Conservation (phyloP, 2,113 vertebrate species). For the Camelus dromedarius region DNA sequence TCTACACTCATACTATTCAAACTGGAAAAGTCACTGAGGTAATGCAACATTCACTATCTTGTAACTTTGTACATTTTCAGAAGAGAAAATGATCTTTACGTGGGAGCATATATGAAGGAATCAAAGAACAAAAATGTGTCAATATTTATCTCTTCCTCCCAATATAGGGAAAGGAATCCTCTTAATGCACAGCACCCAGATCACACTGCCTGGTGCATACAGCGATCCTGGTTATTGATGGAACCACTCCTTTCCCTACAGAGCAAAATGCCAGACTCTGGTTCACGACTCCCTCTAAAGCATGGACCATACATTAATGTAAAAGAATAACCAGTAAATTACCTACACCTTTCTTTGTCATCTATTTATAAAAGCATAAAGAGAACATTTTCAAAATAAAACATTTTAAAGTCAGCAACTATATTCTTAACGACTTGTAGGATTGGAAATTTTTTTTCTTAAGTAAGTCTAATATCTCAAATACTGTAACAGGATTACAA, state of each 20-base stretch:
- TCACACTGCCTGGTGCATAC: not conserved
- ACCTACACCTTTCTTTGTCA: not conserved
- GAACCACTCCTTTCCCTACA: not conserved
- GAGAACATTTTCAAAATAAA: slow-evolving; percentile 24
- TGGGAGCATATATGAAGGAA: not conserved
- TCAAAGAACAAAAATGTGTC: not conserved
- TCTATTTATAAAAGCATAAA: slow-evolving; percentile 3
- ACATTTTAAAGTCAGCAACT: not conserved
- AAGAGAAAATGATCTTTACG: not conserved
- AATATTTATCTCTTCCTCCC: not conserved
- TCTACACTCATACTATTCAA: not conserved
- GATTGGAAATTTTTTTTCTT: not conserved
- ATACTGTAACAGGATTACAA: not conserved
- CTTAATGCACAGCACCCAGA: not conserved
- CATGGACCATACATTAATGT: not conserved
- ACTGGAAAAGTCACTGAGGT: not conserved
- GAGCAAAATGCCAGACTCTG: slow-evolving; percentile 30
- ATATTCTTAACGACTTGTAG: not conserved
- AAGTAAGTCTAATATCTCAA: not conserved
- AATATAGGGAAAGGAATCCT: not conserved
- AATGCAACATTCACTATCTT: not conserved
- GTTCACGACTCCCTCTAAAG: not conserved
- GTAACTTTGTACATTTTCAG: not conserved
- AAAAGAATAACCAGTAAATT: not conserved
- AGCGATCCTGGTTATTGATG: not conserved